Evolutionary conservation across 2,797 vertebrate species (phyloP).

Genomic region (Lepilemur ruficaudatus): DNA sequence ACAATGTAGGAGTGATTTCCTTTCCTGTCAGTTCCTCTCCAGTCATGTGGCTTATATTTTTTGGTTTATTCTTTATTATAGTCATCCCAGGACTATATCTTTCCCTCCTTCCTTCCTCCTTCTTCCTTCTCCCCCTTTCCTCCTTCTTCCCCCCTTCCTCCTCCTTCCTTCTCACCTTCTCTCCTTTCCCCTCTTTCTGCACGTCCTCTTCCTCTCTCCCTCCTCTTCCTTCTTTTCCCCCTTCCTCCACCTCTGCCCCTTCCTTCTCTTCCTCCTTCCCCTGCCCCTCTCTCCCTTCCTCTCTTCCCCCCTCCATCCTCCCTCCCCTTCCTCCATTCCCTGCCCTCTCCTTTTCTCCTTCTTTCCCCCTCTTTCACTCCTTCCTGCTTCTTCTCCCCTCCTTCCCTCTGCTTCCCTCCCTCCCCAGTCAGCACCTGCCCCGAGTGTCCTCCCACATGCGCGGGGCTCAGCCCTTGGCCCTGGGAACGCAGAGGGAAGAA

Average conservation of each 20-base stretch:
- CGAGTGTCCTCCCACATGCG: too few relatives aligned
- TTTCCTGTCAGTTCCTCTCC: background rate
- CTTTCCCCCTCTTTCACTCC: too few relatives aligned
- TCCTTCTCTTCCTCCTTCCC: too few relatives aligned
- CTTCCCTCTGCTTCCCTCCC: background rate
- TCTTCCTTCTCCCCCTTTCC: rapidly evolving
- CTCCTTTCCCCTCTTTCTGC: too few relatives aligned
- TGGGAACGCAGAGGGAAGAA: too few relatives aligned
- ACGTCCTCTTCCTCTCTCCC: too few relatives aligned
- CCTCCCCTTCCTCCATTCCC: background rate
- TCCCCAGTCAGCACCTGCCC: background rate
- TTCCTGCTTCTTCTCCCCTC: too few relatives aligned
- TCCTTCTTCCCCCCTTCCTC: background rate
- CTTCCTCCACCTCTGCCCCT: background rate
- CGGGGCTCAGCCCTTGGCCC: background rate
- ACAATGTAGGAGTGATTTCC: background rate
- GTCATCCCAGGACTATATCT: background rate
- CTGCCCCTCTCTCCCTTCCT: too few relatives aligned
- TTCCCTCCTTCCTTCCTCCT: background rate
- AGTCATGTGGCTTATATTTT: background rate
- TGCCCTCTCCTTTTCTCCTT: too few relatives aligned
- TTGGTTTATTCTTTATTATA: background rate
- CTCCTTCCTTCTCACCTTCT: background rate
- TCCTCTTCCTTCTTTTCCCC: too few relatives aligned
- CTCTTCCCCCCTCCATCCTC: too few relatives aligned